These are phyloP conservation scores for Tubulanus polymorphus DNA, from an alignment of 2,888 invertebrate species.

Conservation along the genomic window DNA sequence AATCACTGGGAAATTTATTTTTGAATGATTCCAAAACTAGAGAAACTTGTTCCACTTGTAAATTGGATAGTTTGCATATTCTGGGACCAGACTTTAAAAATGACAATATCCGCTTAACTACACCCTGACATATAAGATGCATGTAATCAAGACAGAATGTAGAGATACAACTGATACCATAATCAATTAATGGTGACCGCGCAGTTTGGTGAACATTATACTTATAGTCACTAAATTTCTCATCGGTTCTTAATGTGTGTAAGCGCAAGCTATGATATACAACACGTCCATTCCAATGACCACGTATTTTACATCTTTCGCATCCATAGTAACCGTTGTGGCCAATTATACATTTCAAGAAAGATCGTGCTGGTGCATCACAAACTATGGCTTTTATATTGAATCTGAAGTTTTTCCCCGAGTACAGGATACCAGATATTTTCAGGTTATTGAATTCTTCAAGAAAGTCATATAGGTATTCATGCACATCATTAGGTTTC, in stretches of 20 bases:
- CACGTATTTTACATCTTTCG: slow-evolving; percentile 11
- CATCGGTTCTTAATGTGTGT: slow-evolving; percentile 1
- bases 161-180: slow-evolving; percentile 9
- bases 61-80: slow-evolving; percentile 11
- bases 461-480: slow-evolving; percentile 9
- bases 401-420: neutral
- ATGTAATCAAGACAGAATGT: slow-evolving; percentile 22
- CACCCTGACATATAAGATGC: slow-evolving; percentile 43
- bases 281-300: slow-evolving; percentile 9
- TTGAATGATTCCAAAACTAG: slow-evolving; percentile 4
- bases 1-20: slow-evolving; percentile 25
- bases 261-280: neutral
- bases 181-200: slow-evolving; percentile 13
- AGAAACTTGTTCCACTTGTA: slow-evolving; percentile 12
- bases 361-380: slow-evolving; percentile 19
- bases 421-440: neutral
- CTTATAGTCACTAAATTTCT: neutral
- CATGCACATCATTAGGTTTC: slow-evolving; percentile 11
- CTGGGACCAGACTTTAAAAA: slow-evolving; percentile 26
- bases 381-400: slow-evolving; percentile 14
- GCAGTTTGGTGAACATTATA: slow-evolving; percentile 13
- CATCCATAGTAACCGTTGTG: slow-evolving; percentile 14
- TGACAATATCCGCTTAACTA: slow-evolving; percentile 30
- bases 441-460: slow-evolving; percentile 2
- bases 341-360: slow-evolving; percentile 13